These are phyloP conservation scores for Athripsodes cinereus DNA, from an alignment of 2,888 invertebrate species.

Conservation along the genomic window DNA sequence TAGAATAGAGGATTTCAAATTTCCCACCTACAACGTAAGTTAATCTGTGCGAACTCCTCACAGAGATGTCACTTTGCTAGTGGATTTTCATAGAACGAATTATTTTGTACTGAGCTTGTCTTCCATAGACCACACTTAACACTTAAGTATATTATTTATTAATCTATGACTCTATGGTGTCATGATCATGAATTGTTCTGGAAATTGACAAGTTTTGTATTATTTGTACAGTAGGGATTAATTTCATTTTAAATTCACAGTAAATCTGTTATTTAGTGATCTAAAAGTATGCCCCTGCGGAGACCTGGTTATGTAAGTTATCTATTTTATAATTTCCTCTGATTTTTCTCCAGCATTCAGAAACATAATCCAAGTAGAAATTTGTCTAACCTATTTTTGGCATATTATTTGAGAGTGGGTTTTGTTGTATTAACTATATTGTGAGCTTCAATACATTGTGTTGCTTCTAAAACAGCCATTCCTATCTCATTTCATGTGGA, in stretches of 20 bases:
- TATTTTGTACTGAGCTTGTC: too few relatives aligned
- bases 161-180: too few relatives aligned
- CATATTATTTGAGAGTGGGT: conserved; percentile 2
- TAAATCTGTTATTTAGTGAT: neutral
- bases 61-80: too few relatives aligned
- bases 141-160: too few relatives aligned
- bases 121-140: too few relatives aligned
- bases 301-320: neutral
- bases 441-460: neutral
- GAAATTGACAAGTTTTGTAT: neutral
- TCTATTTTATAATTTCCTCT: neutral
- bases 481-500: conserved; percentile 14
- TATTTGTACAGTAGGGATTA: neutral
- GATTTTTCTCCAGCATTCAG: neutral
- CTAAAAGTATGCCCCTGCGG: neutral
- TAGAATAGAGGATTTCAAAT: too few relatives aligned
- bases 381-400: conserved; percentile 10
- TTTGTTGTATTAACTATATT: neutral
- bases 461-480: neutral
- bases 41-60: too few relatives aligned
- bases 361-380: neutral
- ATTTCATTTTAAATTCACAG: neutral
- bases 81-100: too few relatives aligned
- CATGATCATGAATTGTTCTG: too few relatives aligned
- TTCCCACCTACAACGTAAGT: too few relatives aligned